Percentiles rank a stretch among this genome's conserved stretches.
Evolutionary conservation across 1,140 invertebrate genomes (phyloP).

Genomic region (Elysia chlorotica): DNA sequence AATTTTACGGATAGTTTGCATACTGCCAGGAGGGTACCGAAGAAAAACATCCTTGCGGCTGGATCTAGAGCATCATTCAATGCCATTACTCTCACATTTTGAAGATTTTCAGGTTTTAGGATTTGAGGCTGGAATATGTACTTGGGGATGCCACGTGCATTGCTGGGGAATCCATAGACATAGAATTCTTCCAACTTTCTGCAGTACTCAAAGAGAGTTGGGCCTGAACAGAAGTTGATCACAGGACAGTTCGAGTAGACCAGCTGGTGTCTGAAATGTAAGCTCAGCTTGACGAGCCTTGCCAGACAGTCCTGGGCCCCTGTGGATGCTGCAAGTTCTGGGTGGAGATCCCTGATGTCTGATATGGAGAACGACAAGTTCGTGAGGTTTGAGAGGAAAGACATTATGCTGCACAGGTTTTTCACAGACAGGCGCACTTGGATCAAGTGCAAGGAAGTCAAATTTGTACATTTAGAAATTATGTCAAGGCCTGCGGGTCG

Average conservation of each 20-base stretch:
- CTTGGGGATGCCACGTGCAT: constrained; percentile 25
- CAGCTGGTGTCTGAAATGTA: constrained; percentile 30
- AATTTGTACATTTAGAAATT: constrained; percentile 32
- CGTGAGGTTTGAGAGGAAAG: constrained; percentile 23
- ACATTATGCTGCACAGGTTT: constrained; percentile 33
- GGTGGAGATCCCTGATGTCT: constrained; percentile 37
- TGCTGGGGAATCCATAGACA: constrained; percentile 34
- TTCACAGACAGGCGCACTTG: constrained; percentile 34
- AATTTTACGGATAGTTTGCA: constrained; percentile 43
- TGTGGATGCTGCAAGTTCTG: constrained; percentile 25
- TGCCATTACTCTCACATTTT: constrained; percentile 40
- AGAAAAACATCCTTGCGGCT: constrained; percentile 49
- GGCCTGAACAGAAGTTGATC: constrained; percentile 29
- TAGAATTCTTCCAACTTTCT: constrained; percentile 37
- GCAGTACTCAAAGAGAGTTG: constrained; percentile 41
- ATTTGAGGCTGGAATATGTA: constrained; percentile 35
- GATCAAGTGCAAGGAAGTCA: constrained; percentile 34
- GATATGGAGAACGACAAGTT: constrained; percentile 33
- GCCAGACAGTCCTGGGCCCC: constrained; percentile 35
- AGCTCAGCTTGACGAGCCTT: constrained; percentile 25
- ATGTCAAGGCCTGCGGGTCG: constrained; percentile 22
- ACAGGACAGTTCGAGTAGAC: constrained; percentile 24
- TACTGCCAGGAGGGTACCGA: constrained; percentile 43
- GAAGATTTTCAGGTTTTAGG: constrained; percentile 37
- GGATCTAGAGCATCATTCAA: constrained; percentile 51